Base-by-base conservation (phyloP, 2,797 vertebrate species). In the Synanceia verrucosa region DNA sequence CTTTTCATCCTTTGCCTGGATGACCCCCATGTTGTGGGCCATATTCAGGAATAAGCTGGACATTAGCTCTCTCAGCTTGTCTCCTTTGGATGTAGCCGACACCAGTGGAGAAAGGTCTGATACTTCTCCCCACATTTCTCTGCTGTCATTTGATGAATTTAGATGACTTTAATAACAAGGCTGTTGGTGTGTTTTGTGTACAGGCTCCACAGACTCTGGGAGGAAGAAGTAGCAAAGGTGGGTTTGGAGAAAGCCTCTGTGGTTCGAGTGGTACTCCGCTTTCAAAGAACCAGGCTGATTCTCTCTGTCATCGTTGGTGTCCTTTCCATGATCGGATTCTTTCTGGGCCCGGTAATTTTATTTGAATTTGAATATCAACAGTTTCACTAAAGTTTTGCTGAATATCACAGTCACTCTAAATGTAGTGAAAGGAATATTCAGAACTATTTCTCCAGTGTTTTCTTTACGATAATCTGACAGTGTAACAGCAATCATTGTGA, bases 231-330 rank as follows among this genome's bases (percentile, higher is more conserved):
- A 31, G 74, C 74, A 3, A 91, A 57, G 65, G 83, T 44, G 18
- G 95, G 95, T 14, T 74, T 88, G 7, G 91, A 95, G 60, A 93
- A 93, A 70, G 94, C 92, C 33, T 96, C 95, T 9, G 53, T 95
- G 72, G 9, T 48, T 24, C 80, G 74, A 8, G 93, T 85, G 39
- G 16, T 89, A 39, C 23, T 94, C 53, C 89, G 87, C 37, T 95
- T 96, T 81, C 94, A 94, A 85, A 93, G 70, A 86, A 95, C 91
- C 1, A 86, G n/a, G 2, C 56, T 95, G 64, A 48, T 94, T 39
- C 5, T 94, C 39, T 83, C 90, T 3, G 7, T 82, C 0, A 0
- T 90, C 2, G n/a, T 52, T 24, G 88, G 90, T 2, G 2, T 91
- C 47, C 1, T 93, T 0, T 90, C 90, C 65, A 82, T 94, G 53